These are phyloP conservation scores for Psittacula derbiana DNA, from an alignment of 2,797 vertebrate genomes.

Conservation along the genomic window DNA sequence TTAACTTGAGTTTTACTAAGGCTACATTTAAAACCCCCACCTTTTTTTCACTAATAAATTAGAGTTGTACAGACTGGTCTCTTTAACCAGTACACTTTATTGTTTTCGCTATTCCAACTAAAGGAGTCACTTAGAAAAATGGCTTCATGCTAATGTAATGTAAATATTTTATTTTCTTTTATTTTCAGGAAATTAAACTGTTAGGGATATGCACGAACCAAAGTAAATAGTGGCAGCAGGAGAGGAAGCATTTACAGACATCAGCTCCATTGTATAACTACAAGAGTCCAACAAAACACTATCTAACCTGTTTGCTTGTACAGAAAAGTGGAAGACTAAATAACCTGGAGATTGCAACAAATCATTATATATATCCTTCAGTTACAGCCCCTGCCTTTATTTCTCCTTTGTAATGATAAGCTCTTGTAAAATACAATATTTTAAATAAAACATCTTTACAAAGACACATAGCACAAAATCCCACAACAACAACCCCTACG, in stretches of 20 bases:
- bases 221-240: constrained; percentile 40
- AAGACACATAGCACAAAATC: background rate
- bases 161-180: background rate
- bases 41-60: constrained; percentile 47
- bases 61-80: constrained; percentile 9
- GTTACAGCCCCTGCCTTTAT: background rate
- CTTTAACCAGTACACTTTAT: constrained; percentile 13
- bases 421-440: background rate
- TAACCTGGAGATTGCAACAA: background rate
- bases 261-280: background rate
- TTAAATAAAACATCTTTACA: background rate
- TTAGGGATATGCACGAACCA: constrained; percentile 1
- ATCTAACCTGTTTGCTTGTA: background rate
- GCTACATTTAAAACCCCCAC: constrained; percentile 31
- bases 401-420: background rate
- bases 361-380: background rate
- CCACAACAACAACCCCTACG: background rate
- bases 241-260: constrained; percentile 42
- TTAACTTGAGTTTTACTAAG: constrained; percentile 34
- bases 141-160: constrained; percentile 7
- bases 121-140: constrained; percentile 12
- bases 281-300: background rate
- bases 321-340: background rate
- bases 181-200: constrained; percentile 61
- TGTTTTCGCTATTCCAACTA: constrained; percentile 20